A percentile compares a stretch with the other conserved stretches of the same genome.
Evolutionary conservation across 2,797 vertebrate genomes (phyloP).

Genomic region (Naso thynnoides): DNA sequence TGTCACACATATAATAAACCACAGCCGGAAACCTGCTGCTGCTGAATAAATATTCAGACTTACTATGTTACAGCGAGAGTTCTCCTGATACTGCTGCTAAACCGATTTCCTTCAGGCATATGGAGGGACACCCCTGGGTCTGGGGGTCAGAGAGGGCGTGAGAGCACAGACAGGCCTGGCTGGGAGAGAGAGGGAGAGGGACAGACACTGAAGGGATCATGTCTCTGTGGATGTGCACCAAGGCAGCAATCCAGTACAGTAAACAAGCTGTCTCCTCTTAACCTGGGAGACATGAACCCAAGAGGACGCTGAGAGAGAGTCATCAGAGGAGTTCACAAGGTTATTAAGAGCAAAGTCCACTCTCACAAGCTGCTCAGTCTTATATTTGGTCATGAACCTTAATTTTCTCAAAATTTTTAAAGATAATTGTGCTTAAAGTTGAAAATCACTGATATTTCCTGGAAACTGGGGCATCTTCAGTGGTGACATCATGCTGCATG

Average conservation of each 20-base stretch:
- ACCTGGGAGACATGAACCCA: conserved; percentile 52
- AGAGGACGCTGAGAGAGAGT: conserved; percentile 32
- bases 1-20: conserved; percentile 37
- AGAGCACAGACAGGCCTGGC: conserved; percentile 65
- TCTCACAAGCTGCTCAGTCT: conserved; percentile 16
- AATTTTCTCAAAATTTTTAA: conserved; percentile 15
- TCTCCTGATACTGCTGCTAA: conserved; percentile 46
- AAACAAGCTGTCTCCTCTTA: conserved; percentile 60
- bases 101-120: conserved; percentile 69
- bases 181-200: conserved; percentile 37
- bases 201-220: conserved; percentile 42
- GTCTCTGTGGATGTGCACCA: conserved; percentile 61
- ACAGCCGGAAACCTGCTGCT: conserved; percentile 63
- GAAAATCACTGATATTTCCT: conserved; percentile 1
- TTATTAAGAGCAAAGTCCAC: conserved; percentile 32
- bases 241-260: conserved; percentile 70
- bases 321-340: conserved; percentile 52
- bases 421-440: background rate
- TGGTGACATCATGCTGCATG: conserved; percentile 23
- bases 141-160: conserved; percentile 75
- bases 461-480: conserved; percentile 6
- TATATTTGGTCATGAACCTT: background rate
- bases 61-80: conserved; percentile 51
- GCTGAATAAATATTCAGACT: conserved; percentile 71
- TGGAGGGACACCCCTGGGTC: conserved; percentile 63